These are phyloP conservation scores for Neopipo cinnamomea DNA, from an alignment of 2,113 vertebrate species.

Conservation along the genomic window DNA sequence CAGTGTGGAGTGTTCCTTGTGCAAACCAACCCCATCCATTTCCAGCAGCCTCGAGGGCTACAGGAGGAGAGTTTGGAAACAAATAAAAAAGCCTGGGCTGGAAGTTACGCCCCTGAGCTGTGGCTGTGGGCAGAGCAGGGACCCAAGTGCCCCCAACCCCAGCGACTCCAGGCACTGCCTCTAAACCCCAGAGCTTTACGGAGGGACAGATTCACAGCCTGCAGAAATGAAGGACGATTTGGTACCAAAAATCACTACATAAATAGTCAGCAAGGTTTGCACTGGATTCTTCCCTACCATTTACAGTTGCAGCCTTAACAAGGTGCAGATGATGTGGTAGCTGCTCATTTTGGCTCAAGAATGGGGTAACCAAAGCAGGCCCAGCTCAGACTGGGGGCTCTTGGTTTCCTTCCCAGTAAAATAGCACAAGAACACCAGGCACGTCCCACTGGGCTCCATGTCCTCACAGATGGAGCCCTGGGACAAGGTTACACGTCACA, in stretches of 20 bases:
- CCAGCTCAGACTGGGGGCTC: neutral
- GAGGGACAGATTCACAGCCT: rapidly evolving
- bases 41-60: neutral
- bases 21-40: neutral
- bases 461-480: neutral
- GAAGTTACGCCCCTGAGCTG: neutral
- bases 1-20: neutral
- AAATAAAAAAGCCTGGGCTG: neutral
- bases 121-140: neutral
- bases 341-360: neutral
- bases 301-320: neutral
- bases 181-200: neutral
- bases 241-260: neutral
- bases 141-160: neutral
- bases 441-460: rapidly evolving
- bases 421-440: neutral
- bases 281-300: neutral
- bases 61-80: neutral
- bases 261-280: neutral
- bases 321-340: rapidly evolving
- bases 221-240: neutral
- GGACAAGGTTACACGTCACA: neutral
- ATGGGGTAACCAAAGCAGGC: neutral
- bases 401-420: neutral
- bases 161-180: neutral